Conservation (phyloP, 2,888 invertebrate species). For the Eupithecia insigniata region DNA sequence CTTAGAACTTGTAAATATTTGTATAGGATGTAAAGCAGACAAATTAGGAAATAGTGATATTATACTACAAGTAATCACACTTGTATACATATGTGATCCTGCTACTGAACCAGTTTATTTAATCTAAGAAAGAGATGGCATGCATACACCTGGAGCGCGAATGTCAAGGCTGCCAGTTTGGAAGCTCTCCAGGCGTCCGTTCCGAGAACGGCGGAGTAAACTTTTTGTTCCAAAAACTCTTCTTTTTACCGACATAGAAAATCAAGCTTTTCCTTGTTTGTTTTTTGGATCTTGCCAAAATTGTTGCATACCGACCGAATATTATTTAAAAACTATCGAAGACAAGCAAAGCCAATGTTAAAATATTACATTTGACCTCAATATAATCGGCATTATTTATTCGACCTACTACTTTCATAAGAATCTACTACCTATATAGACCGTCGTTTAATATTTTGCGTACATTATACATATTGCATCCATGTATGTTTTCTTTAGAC, state of each 20-base stretch:
- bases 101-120: slow-evolving; percentile 55
- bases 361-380: not conserved
- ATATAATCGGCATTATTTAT: not conserved
- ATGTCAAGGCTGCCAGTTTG: slow-evolving; percentile 81
- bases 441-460: not conserved
- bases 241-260: not conserved
- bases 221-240: slow-evolving; percentile 8
- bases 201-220: slow-evolving; percentile 2
- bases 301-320: not conserved
- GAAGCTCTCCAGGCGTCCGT: slow-evolving; percentile 69
- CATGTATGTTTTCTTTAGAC: not conserved
- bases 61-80: not conserved
- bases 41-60: not conserved
- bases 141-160: slow-evolving; percentile 73
- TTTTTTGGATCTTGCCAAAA: not conserved
- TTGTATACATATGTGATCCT: not conserved
- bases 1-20: not conserved
- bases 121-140: slow-evolving; percentile 57
- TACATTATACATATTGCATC: not conserved
- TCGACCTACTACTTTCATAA: slow-evolving; percentile 7
- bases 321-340: not conserved
- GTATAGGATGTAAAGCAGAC: not conserved
- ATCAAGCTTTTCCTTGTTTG: not conserved
- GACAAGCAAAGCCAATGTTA: not conserved
- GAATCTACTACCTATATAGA: not conserved